Evolutionary conservation across 2,113 vertebrate species (phyloP).

Genomic region (Pelusios castaneus): DNA sequence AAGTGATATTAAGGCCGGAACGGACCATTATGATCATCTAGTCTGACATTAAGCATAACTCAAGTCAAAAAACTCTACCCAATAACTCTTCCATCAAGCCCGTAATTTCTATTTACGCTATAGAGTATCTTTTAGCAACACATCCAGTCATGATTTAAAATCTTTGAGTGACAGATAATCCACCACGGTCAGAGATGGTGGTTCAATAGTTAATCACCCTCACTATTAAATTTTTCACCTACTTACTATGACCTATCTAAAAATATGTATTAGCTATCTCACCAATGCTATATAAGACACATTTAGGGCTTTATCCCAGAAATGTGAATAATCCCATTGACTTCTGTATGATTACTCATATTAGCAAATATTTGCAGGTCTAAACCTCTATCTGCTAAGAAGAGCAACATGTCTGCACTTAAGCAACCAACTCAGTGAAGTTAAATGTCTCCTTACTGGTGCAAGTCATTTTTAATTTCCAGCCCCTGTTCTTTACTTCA

Average conservation of each 20-base stretch:
- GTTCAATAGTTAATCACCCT: neutral
- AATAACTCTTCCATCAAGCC: neutral
- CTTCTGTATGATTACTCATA: neutral
- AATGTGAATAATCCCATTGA: neutral
- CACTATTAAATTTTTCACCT: neutral
- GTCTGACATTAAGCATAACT: neutral
- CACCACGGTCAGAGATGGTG: neutral
- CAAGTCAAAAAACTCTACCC: neutral
- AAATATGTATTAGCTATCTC: neutral
- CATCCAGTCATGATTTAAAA: neutral
- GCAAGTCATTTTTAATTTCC: rapidly evolving
- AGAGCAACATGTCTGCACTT: rapidly evolving
- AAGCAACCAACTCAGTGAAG: neutral
- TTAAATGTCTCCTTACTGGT: neutral
- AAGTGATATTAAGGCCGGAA: neutral
- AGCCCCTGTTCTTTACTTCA: neutral
- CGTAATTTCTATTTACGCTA: neutral
- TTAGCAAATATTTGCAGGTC: neutral
- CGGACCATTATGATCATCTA: neutral
- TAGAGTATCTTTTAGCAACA: neutral
- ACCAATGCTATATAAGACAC: neutral
- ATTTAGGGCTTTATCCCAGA: neutral
- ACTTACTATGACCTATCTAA: neutral
- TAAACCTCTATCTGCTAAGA: neutral
- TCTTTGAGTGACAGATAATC: neutral